A percentile compares a stretch with the other conserved stretches of the same genome.
Conservation (phyloP, 1,140 invertebrate genomes). For the Pomacea maculata region DNA sequence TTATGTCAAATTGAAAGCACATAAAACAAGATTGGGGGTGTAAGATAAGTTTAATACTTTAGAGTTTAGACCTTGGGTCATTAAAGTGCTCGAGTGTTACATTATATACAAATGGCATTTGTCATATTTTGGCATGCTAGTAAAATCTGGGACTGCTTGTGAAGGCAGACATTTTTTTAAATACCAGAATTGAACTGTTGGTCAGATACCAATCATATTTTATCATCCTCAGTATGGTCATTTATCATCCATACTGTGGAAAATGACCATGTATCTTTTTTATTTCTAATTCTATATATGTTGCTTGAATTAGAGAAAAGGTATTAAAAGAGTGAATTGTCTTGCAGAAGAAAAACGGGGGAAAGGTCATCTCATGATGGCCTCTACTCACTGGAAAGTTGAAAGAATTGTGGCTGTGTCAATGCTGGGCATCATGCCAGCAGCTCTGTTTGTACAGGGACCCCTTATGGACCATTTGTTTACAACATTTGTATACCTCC, state of each 20-base stretch:
- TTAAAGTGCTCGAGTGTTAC: too few relatives aligned
- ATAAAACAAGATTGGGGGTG: slow-evolving; percentile 1
- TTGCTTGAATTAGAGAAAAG: background rate
- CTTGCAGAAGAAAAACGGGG: slow-evolving; percentile 54
- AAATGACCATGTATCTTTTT: background rate
- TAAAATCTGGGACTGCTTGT: too few relatives aligned
- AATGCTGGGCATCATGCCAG: slow-evolving; percentile 55
- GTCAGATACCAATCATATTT: too few relatives aligned
- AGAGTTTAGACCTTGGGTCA: background rate
- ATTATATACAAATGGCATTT: too few relatives aligned
- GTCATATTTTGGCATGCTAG: too few relatives aligned
- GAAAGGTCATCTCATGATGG: slow-evolving; percentile 48
- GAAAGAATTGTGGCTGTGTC: slow-evolving; percentile 50
- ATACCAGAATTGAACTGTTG: too few relatives aligned
- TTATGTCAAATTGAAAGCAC: too few relatives aligned
- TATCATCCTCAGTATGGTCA: too few relatives aligned
- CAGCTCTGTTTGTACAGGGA: slow-evolving; percentile 45
- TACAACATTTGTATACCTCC: slow-evolving; percentile 49
- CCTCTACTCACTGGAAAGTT: slow-evolving; percentile 58
- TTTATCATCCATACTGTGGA: background rate
- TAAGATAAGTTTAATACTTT: background rate
- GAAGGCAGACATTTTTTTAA: too few relatives aligned
- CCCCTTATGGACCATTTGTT: slow-evolving; percentile 49
- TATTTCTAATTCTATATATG: background rate
- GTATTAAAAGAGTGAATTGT: background rate